These are phyloP conservation scores for Lucifuga dentata DNA, from an alignment of 2,113 vertebrate species.

Conservation along the genomic window DNA sequence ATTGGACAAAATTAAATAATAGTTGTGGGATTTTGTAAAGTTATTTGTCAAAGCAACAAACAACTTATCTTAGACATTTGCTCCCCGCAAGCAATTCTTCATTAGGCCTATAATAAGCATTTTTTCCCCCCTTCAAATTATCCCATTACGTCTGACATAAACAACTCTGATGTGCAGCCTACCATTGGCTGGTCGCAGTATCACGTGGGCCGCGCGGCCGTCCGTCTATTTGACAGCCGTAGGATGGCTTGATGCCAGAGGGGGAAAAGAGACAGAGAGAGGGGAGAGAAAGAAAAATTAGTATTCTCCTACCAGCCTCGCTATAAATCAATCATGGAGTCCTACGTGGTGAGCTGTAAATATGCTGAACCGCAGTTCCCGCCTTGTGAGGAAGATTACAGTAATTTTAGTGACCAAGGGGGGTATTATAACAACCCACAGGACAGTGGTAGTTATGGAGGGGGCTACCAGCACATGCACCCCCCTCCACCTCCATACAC, in stretches of 20 bases:
- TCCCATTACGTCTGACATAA: constrained; percentile 73
- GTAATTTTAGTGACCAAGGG: constrained; percentile 80
- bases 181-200: constrained; percentile 71
- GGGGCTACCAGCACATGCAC: constrained; percentile 64
- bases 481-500: constrained; percentile 71
- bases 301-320: constrained; percentile 79
- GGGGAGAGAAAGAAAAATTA: constrained; percentile 83
- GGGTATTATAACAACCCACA: constrained; percentile 77
- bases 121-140: constrained; percentile 54
- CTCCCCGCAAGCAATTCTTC: constrained; percentile 43
- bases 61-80: constrained; percentile 36
- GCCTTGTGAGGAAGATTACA: constrained; percentile 82
- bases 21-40: not conserved
- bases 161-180: constrained; percentile 55
- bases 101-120: constrained; percentile 59
- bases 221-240: constrained; percentile 83
- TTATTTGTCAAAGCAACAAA: constrained; percentile 36
- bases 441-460: constrained; percentile 72
- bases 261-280: constrained; percentile 78
- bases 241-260: constrained; percentile 82
- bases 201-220: constrained; percentile 74
- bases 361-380: constrained; percentile 83
- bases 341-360: constrained; percentile 83
- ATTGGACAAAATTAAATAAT: no score
- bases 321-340: constrained; percentile 85